Conservation (phyloP, 2,888 invertebrate genomes). For the Scrobipalpa costella region DNA sequence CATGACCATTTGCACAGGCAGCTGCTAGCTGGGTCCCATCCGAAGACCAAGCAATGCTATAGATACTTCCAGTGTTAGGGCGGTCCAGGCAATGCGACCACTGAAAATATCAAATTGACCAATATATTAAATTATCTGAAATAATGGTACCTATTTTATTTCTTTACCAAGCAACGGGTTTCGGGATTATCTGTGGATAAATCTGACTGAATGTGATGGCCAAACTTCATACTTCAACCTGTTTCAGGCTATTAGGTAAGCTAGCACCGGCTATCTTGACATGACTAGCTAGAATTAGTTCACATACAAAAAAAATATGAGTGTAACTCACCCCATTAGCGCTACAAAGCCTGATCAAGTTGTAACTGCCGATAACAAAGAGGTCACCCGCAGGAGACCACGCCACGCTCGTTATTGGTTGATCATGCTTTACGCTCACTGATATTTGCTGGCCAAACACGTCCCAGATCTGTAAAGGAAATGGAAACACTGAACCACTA, state of each 20-base stretch:
- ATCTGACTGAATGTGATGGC: too few species aligned
- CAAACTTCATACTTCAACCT: too few species aligned
- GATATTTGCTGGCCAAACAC: constrained; percentile 93
- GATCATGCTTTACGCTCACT: constrained; percentile 91
- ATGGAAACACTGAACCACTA: too few species aligned
- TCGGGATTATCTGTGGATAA: too few species aligned
- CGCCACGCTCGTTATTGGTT: constrained; percentile 93
- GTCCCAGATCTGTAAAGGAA: constrained; percentile 89
- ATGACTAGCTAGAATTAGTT: too few species aligned
- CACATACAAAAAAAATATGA: too few species aligned
- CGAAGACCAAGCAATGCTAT: constrained; percentile 94
- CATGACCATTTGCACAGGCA: constrained; percentile 95
- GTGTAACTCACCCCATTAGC: constrained; percentile 88
- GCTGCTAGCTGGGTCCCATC: constrained; percentile 98
- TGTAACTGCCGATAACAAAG: constrained; percentile 96
- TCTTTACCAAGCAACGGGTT: too few species aligned
- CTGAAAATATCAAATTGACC: constrained; percentile 74
- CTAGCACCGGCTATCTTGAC: too few species aligned
- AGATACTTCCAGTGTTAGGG: constrained; percentile 93
- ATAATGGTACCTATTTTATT: too few species aligned
- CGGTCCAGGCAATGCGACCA: constrained; percentile 97
- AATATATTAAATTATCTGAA: too few species aligned
- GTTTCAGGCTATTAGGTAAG: too few species aligned
- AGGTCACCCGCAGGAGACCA: constrained; percentile 96
- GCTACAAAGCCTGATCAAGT: constrained; percentile 95